Evolutionary conservation across 2,888 invertebrate species (phyloP).

Genomic region (Himalopsyche kuldschensis): DNA sequence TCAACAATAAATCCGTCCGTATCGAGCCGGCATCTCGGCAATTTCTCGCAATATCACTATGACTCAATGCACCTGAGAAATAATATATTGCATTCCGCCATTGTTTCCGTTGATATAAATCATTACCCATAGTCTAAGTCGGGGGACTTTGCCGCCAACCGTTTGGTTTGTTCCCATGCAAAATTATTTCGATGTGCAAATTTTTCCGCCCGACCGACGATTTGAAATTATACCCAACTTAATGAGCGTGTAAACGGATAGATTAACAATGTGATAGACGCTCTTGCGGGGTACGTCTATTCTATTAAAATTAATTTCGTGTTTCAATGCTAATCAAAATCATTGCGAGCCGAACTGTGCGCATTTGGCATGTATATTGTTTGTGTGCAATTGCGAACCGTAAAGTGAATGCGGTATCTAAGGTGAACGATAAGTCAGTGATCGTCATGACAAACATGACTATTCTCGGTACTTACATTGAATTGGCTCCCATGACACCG

Average conservation of each 20-base stretch:
- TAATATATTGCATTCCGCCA: not conserved
- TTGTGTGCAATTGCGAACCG: not conserved
- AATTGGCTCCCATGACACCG: not conserved
- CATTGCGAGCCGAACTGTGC: not conserved
- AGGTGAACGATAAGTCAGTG: not conserved
- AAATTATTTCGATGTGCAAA: not conserved
- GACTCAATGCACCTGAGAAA: not conserved
- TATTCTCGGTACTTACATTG: not conserved
- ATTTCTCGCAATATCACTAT: not conserved
- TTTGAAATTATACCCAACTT: not conserved
- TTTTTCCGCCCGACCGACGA: not conserved
- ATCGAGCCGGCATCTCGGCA: not conserved
- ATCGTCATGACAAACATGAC: conserved; percentile 4
- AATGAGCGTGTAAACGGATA: not conserved
- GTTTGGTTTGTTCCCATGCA: not conserved
- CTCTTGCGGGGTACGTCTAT: not conserved
- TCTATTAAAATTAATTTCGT: not conserved
- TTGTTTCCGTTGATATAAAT: not conserved
- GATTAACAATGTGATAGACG: not conserved
- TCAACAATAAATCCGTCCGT: not conserved
- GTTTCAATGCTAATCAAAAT: not conserved
- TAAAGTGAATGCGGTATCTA: not conserved
- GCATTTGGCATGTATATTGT: not conserved
- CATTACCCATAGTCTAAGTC: not conserved
- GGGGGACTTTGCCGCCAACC: not conserved